phyloP scores from a whole-genome alignment of 2,888 invertebrate genomes.

The Rhingia campestris region DNA sequence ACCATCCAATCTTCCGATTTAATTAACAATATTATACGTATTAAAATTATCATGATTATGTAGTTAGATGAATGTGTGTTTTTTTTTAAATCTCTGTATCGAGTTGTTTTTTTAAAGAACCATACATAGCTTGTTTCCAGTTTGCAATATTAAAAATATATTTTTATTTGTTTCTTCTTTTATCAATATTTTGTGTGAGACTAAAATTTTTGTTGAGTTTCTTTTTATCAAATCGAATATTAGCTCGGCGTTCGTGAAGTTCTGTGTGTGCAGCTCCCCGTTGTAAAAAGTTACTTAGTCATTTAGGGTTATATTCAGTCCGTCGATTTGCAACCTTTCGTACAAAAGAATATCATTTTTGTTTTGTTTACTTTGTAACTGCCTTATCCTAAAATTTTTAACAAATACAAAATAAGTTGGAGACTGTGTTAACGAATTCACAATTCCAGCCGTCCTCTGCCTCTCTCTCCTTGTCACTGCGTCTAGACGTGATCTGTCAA shows the following conservation, averaged over 20 bases:
- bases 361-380: slow-evolving; percentile 23
- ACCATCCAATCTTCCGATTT: slow-evolving; percentile 12
- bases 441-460: slow-evolving; percentile 17
- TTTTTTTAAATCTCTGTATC: slow-evolving; percentile 2
- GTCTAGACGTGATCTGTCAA: slow-evolving; percentile 52
- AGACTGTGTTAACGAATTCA: slow-evolving; percentile 17
- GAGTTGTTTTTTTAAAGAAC: slow-evolving; percentile 18
- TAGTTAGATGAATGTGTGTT: slow-evolving; percentile 10
- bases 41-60: slow-evolving; percentile 36
- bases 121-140: slow-evolving; percentile 39
- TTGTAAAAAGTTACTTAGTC: slow-evolving; percentile 67
- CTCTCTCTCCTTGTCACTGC: neutral
- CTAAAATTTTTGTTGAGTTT: neutral
- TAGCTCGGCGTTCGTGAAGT: slow-evolving; percentile 35
- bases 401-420: slow-evolving; percentile 60
- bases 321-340: slow-evolving; percentile 69
- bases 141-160: slow-evolving; percentile 69
- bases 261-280: slow-evolving; percentile 38
- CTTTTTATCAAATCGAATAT: slow-evolving; percentile 28
- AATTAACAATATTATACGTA: slow-evolving; percentile 29
- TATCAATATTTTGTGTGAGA: slow-evolving; percentile 48
- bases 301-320: slow-evolving; percentile 61
- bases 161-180: slow-evolving; percentile 12
- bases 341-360: slow-evolving; percentile 68
- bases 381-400: slow-evolving; percentile 52